Percentiles rank a stretch among this genome's conserved stretches.
Conservation (phyloP, 2,797 vertebrate species). For the Acanthurus tractus region DNA sequence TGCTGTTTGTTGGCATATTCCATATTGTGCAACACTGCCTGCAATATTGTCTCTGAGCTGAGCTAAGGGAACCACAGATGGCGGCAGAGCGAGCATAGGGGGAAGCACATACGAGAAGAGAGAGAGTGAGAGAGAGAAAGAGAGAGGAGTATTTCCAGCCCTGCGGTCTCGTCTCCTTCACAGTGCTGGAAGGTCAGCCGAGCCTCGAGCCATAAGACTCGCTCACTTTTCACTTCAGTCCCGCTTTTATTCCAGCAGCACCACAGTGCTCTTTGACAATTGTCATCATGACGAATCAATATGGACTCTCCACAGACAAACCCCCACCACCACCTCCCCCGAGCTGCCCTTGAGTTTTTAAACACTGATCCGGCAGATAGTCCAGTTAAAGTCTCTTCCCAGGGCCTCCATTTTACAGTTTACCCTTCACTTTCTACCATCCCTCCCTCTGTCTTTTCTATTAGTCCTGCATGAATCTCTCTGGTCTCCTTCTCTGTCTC, state of each 20-base stretch:
- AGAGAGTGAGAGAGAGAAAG: constrained; percentile 16
- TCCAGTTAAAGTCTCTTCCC: constrained; percentile 58
- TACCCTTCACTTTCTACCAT: constrained; percentile 32
- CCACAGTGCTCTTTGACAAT: constrained; percentile 73
- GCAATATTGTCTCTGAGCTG: constrained; percentile 49
- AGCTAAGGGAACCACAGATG: constrained; percentile 58
- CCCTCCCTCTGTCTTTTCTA: constrained; percentile 27
- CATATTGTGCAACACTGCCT: constrained; percentile 32
- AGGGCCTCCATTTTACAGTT: constrained; percentile 47
- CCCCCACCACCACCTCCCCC: neutral
- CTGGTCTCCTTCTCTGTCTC: neutral
- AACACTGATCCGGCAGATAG: constrained; percentile 67
- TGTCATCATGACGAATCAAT: constrained; percentile 82
- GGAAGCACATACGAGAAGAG: constrained; percentile 35
- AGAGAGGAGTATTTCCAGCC: constrained; percentile 58
- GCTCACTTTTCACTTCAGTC: constrained; percentile 68
- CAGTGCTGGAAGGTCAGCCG: constrained; percentile 78
- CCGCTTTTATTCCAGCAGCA: constrained; percentile 68
- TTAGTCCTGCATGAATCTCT: constrained; percentile 23
- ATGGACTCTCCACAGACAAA: constrained; percentile 60
- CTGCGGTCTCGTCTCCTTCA: constrained; percentile 75
- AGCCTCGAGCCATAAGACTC: constrained; percentile 66
- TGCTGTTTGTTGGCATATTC: constrained; percentile 21
- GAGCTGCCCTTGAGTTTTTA: constrained; percentile 70
- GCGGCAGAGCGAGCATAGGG: constrained; percentile 51